Base-by-base conservation (phyloP, 1,140 invertebrate genomes). In the Calliopsis andreniformis region DNA sequence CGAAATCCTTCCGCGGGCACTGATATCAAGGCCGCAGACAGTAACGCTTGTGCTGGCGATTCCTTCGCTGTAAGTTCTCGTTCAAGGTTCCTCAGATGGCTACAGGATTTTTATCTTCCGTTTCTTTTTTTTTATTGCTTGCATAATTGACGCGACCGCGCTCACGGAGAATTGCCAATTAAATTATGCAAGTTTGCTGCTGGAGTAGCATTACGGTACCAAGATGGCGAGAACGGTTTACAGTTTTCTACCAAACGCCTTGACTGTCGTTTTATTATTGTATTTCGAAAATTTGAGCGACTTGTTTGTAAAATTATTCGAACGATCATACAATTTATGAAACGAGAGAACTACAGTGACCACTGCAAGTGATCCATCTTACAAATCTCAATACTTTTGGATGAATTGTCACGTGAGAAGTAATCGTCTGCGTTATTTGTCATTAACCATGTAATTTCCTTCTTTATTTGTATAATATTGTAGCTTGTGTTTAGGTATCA, bases 51-150 rank as follows among this genome's bases (percentile, higher is more conserved):
- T 28, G 7, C 20, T 47, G 43, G 49, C 72, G 42, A 25, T 43
- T 77, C 28, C 51, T 78, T 47, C 42, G 47, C 18, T 7, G 28
- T 76, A 85, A 85, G 83, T 86, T 87, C 83, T 87, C 77, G 85
- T 86, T 82, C 86, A 87, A 87, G 83, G 86, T 53, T 55, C 23
- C 42, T n/a, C 53, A 32, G 73, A 23, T 78, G 49, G 66, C 43
- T 25, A 56, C 32, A 3, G 20, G 25, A 58, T 75, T 61, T 83
- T 72, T 79, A 78, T 73, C 51, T 56, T 23, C 39, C n/a, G n/a
- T 53, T 55, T 16, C 62, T 59, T 66, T 16, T 28, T 45, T 62
- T 63, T 76, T 30, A 49, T 20, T 42, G 12, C 2, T 42, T 39
- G 49, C 42, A 49, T 64, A 82, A 80, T 82, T 76, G 32, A 39